Percentiles rank a stretch among this genome's conserved stretches.
Evolutionary conservation across 2,797 vertebrate genomes (phyloP).

Genomic region (Orientallactaga sibirica): DNA sequence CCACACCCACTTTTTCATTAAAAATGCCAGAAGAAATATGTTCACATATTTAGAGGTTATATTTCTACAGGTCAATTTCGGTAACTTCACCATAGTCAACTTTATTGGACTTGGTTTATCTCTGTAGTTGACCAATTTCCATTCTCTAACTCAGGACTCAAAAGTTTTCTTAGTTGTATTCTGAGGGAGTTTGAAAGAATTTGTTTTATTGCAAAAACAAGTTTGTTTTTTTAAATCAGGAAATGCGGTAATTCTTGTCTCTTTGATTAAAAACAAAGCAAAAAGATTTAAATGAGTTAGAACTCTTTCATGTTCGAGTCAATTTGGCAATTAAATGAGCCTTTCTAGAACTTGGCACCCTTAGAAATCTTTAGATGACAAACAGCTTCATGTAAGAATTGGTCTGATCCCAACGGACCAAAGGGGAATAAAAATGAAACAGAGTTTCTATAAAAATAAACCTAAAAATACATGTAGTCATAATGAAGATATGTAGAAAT

Average conservation of each 20-base stretch:
- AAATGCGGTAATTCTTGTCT: slow-evolving; percentile 45
- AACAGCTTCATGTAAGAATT: slow-evolving; percentile 10
- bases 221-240: neutral
- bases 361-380: neutral
- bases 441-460: slow-evolving; percentile 47
- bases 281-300: neutral
- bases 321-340: slow-evolving; percentile 20
- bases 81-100: neutral
- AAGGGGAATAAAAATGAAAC: neutral
- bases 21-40: slow-evolving; percentile 61
- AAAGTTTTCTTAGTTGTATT: neutral
- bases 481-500: slow-evolving; percentile 3
- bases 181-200: slow-evolving; percentile 41
- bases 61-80: slow-evolving; percentile 53
- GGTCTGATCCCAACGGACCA: neutral
- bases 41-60: neutral
- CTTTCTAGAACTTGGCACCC: neutral
- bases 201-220: slow-evolving; percentile 50
- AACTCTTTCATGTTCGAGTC: neutral
- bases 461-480: neutral
- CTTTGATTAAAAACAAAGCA: slow-evolving; percentile 48
- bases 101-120: neutral
- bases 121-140: slow-evolving; percentile 43
- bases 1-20: slow-evolving; percentile 51
- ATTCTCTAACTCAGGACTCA: slow-evolving; percentile 9